Conservation (phyloP, 2,113 vertebrate species). For the Lepidothrix coronata region DNA sequence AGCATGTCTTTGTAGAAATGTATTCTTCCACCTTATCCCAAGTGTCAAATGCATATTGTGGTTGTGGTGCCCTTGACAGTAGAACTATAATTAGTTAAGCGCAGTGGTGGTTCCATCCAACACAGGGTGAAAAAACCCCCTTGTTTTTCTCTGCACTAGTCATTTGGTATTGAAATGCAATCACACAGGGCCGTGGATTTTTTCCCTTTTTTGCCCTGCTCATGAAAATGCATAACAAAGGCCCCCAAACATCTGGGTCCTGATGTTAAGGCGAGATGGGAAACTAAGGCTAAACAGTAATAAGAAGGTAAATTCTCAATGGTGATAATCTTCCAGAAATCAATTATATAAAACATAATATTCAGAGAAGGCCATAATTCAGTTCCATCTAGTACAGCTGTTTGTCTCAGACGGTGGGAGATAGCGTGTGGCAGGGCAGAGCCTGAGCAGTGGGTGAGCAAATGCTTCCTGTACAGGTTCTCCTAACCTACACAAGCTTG, state of each 20-base stretch:
- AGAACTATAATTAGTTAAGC: not conserved
- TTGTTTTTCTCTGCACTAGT: not conserved
- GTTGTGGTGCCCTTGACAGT: not conserved
- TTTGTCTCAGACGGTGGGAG: fast-evolving
- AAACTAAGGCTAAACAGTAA: not conserved
- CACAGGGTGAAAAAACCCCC: not conserved
- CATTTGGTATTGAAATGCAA: not conserved
- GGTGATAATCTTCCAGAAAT: not conserved
- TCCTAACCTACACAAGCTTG: not conserved
- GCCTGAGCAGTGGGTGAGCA: not conserved
- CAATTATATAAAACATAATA: not conserved
- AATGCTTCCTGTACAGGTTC: not conserved
- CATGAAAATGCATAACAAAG: not conserved
- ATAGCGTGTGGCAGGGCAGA: not conserved
- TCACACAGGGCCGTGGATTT: not conserved
- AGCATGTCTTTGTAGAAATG: fast-evolving
- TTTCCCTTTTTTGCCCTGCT: not conserved
- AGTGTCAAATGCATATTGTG: not conserved
- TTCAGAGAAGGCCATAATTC: not conserved
- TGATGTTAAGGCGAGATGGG: not conserved
- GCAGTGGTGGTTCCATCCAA: not conserved
- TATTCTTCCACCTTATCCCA: not conserved
- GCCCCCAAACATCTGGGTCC: not conserved
- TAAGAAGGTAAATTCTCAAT: not conserved
- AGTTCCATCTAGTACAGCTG: not conserved